Evolutionary conservation across 2,113 vertebrate species (phyloP).

Genomic region (Siniperca knerii): DNA sequence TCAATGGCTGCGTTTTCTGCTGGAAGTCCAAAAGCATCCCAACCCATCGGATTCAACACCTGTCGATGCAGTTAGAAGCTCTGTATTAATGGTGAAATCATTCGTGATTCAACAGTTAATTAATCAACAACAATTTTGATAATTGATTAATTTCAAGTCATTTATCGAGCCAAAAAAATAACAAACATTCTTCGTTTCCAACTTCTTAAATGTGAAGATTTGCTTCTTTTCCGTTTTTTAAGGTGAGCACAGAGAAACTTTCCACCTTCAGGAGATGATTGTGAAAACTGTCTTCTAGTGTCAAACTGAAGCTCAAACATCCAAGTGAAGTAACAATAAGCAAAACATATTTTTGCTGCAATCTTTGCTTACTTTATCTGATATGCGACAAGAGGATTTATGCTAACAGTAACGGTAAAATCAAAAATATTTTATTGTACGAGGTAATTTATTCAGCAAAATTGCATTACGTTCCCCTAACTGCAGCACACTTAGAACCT

Average conservation of each 20-base stretch:
- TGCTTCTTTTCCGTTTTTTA: background rate
- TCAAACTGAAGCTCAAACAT: background rate
- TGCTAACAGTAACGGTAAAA: background rate
- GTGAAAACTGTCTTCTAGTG: background rate
- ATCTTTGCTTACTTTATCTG: background rate
- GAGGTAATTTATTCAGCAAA: slow-evolving; percentile 15
- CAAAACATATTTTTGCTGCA: background rate
- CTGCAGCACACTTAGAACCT: background rate
- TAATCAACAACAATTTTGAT: background rate
- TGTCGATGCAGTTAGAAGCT: slow-evolving; percentile 55
- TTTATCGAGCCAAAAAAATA: background rate
- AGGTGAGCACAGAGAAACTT: background rate
- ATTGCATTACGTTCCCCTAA: background rate
- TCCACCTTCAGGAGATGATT: background rate
- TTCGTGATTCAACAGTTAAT: background rate
- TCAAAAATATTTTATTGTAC: background rate
- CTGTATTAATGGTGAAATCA: background rate
- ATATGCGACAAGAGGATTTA: background rate
- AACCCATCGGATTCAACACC: slow-evolving; percentile 99
- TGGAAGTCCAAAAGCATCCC: slow-evolving; percentile 97
- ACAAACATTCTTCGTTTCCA: background rate
- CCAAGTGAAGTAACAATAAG: background rate
- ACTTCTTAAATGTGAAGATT: background rate
- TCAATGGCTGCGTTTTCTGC: slow-evolving; percentile 98
- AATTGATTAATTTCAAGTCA: background rate